These are phyloP conservation scores for Ptychodera flava DNA, from an alignment of 35 echinoderm and acorn worm genomes.

Conservation along the genomic window DNA sequence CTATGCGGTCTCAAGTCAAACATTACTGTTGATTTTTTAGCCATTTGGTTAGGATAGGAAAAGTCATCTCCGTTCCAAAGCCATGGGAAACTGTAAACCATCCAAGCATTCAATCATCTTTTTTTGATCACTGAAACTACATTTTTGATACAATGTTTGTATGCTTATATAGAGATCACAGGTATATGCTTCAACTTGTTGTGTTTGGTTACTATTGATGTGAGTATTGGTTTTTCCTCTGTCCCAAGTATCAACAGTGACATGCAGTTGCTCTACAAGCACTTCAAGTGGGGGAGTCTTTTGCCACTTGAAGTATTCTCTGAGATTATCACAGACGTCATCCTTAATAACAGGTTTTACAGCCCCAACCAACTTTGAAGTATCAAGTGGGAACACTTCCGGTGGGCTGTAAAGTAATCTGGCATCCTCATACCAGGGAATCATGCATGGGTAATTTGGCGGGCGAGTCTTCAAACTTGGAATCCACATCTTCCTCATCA, in stretches of 20 bases:
- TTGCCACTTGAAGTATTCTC: no score
- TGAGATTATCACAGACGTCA: no score
- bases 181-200: no score
- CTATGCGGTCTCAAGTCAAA: conserved; percentile 11
- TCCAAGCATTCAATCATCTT: no score
- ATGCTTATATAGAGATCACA: no score
- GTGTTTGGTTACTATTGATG: no score
- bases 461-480: not conserved
- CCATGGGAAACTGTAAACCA: conserved; percentile 12
- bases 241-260: no score
- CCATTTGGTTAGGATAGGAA: not conserved
- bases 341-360: not conserved
- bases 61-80: conserved; percentile 33
- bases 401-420: not conserved
- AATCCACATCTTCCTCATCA: not conserved
- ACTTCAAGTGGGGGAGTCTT: no score
- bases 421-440: not conserved
- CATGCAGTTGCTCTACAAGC: no score
- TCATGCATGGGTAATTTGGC: not conserved
- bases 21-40: not conserved
- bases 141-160: no score
- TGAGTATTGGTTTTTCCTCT: no score
- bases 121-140: no score
- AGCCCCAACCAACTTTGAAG: not conserved
- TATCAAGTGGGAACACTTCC: not conserved